Conservation (phyloP, 2,797 vertebrate genomes). For the Pipistrellus nathusii region DNA sequence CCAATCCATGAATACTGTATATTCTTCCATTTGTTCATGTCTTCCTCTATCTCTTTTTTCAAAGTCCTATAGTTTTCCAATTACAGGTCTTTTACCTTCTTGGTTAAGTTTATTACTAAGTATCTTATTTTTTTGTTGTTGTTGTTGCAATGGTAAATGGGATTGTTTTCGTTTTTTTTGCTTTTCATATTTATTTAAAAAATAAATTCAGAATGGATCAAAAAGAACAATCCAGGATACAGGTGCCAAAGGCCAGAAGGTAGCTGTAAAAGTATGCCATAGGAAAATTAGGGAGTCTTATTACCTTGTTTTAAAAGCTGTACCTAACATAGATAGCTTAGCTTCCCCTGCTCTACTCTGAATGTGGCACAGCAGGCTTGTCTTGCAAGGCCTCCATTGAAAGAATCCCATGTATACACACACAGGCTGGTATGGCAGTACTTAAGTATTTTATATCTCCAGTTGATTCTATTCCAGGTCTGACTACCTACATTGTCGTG, state of each 20-base stretch:
- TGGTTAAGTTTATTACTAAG: no score
- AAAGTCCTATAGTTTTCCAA: no score
- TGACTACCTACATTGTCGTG: conserved; percentile 59
- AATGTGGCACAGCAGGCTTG: not conserved
- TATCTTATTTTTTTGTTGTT: no score
- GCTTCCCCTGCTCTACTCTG: conserved; percentile 31
- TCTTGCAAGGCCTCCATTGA: conserved; percentile 1
- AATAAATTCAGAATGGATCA: conserved; percentile 83
- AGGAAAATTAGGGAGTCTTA: conserved; percentile 57
- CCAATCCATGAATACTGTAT: no score
- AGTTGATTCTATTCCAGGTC: conserved; percentile 11
- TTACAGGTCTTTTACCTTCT: no score
- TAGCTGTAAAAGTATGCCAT: conserved; percentile 56
- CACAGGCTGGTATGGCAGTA: conserved; percentile 13
- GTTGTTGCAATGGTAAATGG: no score
- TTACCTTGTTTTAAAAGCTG: conserved; percentile 63
- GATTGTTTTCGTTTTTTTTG: no score
- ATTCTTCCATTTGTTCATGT: no score
- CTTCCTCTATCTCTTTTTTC: no score
- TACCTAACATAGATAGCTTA: conserved; percentile 69
- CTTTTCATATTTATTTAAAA: conserved; percentile 84
- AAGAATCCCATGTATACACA: conserved; percentile 8
- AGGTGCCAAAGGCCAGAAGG: conserved; percentile 77
- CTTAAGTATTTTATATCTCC: conserved; percentile 49
- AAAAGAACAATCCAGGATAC: conserved; percentile 68